phyloP scores from a whole-genome alignment of 1,140 invertebrate species.

The Pantala flavescens region DNA sequence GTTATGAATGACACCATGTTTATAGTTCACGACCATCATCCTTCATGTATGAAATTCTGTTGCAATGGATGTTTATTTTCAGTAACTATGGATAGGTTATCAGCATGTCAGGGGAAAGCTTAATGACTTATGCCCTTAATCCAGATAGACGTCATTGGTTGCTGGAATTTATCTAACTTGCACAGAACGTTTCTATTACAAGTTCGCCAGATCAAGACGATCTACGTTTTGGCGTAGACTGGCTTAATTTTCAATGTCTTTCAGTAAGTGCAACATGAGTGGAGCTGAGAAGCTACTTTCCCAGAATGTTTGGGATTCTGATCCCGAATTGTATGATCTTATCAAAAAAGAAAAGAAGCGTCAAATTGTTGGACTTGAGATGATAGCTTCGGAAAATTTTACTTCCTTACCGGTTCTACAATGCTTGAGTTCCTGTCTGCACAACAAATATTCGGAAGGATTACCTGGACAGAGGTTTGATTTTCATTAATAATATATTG shows the following conservation, averaged over 20 bases:
- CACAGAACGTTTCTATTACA: not conserved
- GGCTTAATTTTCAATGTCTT: not conserved
- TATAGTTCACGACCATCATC: too few species aligned
- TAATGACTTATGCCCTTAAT: not conserved
- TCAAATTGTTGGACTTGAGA: slow-evolving; percentile 77
- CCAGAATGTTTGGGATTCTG: slow-evolving; percentile 54
- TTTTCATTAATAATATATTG: too few species aligned
- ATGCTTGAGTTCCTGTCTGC: slow-evolving; percentile 81
- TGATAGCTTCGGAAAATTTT: slow-evolving; percentile 97
- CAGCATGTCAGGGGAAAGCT: not conserved
- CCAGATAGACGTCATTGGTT: not conserved
- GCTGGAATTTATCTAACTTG: not conserved
- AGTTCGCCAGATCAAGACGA: not conserved
- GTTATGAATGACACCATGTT: too few species aligned
- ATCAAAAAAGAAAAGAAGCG: slow-evolving; percentile 80
- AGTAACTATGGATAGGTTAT: not conserved
- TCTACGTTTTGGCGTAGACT: not conserved
- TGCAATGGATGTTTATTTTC: not conserved
- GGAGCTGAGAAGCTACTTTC: not conserved
- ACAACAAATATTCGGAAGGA: slow-evolving; percentile 98
- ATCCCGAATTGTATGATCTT: slow-evolving; percentile 77
- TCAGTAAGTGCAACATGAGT: not conserved
- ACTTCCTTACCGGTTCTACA: slow-evolving; percentile 86
- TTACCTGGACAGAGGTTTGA: slow-evolving; percentile 70
- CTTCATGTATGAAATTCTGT: not conserved